phyloP scores from a whole-genome alignment of 2,888 invertebrate genomes.

The Stenoptilia bipunctidactyla region DNA sequence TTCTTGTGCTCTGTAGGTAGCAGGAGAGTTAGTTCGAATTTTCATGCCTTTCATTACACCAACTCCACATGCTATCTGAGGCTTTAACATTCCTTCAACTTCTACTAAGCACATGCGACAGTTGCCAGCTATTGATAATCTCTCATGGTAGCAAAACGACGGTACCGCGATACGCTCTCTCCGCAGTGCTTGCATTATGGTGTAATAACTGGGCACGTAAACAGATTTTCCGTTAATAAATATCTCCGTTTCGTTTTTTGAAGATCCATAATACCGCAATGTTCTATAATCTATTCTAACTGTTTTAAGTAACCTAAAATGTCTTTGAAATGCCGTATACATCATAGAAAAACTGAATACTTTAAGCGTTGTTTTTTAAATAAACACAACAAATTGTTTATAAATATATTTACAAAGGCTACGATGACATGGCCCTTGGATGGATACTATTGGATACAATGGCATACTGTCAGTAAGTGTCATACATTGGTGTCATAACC shows the following conservation, averaged over 20 bases:
- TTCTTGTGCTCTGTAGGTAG: conserved; percentile 77
- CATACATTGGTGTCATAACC: too few species aligned
- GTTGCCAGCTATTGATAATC: conserved; percentile 97
- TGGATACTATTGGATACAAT: too few species aligned
- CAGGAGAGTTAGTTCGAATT: conserved; percentile 93
- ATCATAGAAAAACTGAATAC: too few species aligned
- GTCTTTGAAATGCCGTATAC: too few species aligned
- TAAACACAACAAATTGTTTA: too few species aligned
- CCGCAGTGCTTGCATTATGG: conserved; percentile 81
- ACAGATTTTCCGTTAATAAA: conserved; percentile 96
- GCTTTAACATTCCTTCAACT: conserved; percentile 95
- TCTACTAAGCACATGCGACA: conserved; percentile 99
- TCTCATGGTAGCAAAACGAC: conserved; percentile 97
- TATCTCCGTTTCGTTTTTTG: conserved; percentile 72
- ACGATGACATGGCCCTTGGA: too few species aligned
- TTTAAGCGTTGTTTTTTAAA: too few species aligned
- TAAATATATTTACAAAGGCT: too few species aligned
- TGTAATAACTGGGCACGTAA: conserved; percentile 91
- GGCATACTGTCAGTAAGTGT: too few species aligned
- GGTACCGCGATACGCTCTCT: conserved; percentile 72
- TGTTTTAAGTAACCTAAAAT: too few species aligned
- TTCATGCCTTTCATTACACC: conserved; percentile 97
- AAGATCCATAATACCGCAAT: too few species aligned
- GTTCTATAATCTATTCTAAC: too few species aligned
- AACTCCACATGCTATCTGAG: conserved; percentile 98